Base-by-base conservation (phyloP, 2,797 vertebrate species). In the Phylloscopus collybita region DNA sequence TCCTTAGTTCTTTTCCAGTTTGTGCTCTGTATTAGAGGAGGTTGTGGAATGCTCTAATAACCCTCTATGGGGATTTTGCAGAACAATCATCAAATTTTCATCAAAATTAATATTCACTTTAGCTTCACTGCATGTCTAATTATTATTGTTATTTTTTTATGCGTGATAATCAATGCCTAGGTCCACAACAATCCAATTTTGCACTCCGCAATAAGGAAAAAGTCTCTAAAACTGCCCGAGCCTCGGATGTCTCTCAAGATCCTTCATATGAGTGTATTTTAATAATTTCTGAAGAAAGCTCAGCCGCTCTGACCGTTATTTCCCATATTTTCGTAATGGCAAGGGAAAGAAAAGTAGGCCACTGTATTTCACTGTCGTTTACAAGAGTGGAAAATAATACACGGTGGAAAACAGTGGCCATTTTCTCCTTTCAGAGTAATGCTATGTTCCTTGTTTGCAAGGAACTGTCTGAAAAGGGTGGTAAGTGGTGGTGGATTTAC, bases 391-490 rank as follows among this genome's bases (percentile, higher is more conserved):
- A 76, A 72, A 93, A 60, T 25, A 64, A 79, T 2, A 47, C 30
- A 80, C 2, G 1, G 6, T 74, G 16, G 66, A 62, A 71, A 80
- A 29, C 76, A 93, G 91, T 67, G 71, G 93, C 93, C 95, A 93
- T 96, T 95, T 96, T 95, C 93, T 94, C 40, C 74, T 32, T 61
- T 74, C 66, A 65, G 51, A 22, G 78, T 32, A 49, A 14, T 18
- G 25, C 36, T 76, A 7, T 53, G 78, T 60, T 92, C 49, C 66
- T 56, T 45, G 27, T 49, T 65, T 22, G 1, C 17, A 38, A 66
- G 62, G 51, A 87, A 30, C 44, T 8, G 25, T 4, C 70, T 81
- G 45, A 32, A 67, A 42, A 42, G 5, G 15, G 13, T 65, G 38
- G n/a, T 23, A 50, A 69, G 25, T 25, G 27, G 4, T 30, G 30